phyloP scores from a whole-genome alignment of 2,888 invertebrate species.

The Agriotes lineatus region DNA sequence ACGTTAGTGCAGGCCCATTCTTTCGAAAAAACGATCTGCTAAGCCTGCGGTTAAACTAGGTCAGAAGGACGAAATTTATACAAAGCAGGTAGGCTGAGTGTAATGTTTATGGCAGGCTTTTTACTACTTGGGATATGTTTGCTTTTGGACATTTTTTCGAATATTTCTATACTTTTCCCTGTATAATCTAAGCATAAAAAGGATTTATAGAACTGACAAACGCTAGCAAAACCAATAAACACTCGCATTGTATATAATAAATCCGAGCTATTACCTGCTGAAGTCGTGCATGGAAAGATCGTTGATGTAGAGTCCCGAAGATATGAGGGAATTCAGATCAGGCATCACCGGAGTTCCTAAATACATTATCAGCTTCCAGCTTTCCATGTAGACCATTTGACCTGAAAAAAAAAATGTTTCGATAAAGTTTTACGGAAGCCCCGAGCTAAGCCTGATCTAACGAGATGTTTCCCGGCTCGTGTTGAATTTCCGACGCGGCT shows the following conservation, averaged over 20 bases:
- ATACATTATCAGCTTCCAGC: constrained; percentile 98
- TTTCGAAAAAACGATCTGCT: too few relatives aligned
- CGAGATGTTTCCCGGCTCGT: neutral
- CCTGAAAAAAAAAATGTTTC: constrained; percentile 70
- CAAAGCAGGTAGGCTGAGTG: too few relatives aligned
- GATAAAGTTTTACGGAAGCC: too few relatives aligned
- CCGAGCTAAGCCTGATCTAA: neutral
- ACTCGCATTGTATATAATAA: neutral
- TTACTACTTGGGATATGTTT: too few relatives aligned
- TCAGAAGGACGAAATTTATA: too few relatives aligned
- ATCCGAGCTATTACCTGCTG: constrained; percentile 76
- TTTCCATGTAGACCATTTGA: constrained; percentile 99
- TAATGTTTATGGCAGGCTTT: too few relatives aligned
- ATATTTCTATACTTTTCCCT: too few relatives aligned
- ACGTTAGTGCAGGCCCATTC: too few relatives aligned
- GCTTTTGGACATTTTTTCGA: too few relatives aligned
- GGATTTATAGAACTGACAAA: neutral
- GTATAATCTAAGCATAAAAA: too few relatives aligned
- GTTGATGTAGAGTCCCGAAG: constrained; percentile 95
- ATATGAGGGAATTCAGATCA: constrained; percentile 91
- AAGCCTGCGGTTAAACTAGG: too few relatives aligned
- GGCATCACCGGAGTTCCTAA: constrained; percentile 97
- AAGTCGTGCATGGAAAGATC: constrained; percentile 99
- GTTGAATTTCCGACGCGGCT: neutral
- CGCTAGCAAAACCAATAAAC: neutral